Evolutionary conservation across 2,888 invertebrate genomes (phyloP).

Genomic region (Maniola hyperantus): DNA sequence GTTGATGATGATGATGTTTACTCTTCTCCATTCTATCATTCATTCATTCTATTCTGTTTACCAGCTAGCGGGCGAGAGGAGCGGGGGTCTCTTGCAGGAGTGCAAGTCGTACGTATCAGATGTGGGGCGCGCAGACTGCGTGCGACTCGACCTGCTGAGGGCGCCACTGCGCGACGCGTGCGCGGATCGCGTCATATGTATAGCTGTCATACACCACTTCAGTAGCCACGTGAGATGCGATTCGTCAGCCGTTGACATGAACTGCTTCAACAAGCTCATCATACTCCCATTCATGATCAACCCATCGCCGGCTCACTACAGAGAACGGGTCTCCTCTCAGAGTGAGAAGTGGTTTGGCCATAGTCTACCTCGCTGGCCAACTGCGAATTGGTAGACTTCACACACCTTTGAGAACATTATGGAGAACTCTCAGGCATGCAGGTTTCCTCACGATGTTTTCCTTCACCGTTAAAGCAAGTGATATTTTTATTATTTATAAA

Average conservation of each 20-base stretch:
- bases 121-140: slow-evolving; percentile 80
- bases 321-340: too few relatives aligned
- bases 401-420: too few relatives aligned
- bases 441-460: too few relatives aligned
- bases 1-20: too few relatives aligned
- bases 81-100: slow-evolving; percentile 58
- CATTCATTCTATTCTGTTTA: background rate
- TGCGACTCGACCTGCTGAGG: slow-evolving; percentile 89
- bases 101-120: slow-evolving; percentile 47
- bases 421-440: too few relatives aligned
- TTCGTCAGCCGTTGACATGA: too few relatives aligned
- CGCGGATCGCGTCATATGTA: slow-evolving; percentile 94
- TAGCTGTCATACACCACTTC: slow-evolving; percentile 98
- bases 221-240: slow-evolving; percentile 84
- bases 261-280: too few relatives aligned
- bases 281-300: too few relatives aligned
- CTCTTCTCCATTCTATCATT: background rate
- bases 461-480: background rate
- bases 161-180: slow-evolving; percentile 86
- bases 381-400: too few relatives aligned
- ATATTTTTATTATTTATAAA: background rate
- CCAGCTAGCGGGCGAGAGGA: slow-evolving; percentile 90
- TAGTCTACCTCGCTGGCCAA: too few relatives aligned
- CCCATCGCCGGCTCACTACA: too few relatives aligned
- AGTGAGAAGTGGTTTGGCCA: too few relatives aligned